Evolutionary conservation across 2,888 invertebrate genomes (phyloP), one percentile per base, ranked within the genome.

Genomic region (Amphipoea oculea): DNA sequence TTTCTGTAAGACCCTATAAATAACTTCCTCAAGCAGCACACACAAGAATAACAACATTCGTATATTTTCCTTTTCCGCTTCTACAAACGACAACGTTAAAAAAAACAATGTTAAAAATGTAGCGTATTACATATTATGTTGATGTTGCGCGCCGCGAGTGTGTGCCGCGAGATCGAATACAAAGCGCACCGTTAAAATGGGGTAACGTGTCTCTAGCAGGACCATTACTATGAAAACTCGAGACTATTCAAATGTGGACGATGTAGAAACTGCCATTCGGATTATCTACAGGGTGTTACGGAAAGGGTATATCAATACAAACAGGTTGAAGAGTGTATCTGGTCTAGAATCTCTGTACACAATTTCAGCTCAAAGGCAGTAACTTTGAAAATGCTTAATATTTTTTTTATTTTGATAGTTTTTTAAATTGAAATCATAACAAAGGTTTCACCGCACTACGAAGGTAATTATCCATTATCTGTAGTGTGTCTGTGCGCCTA

Each of bases 181-280:
- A 78, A 79, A 85, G 78, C 72, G 54, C 66, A 23, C 57, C 42
- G 76, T 42, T 84, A 78, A 84, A 78, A 86, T 78, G 70, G 78
- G 78, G 40, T 63, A 80, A 45, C 73, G 67, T 78, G 79, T 40
- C 72, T 79, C 67, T 42, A n/a, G 20, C 36, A 42, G 7, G 4
- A 63, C 65, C 83, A 23, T 65, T 70, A 78, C 78, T 63, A 81
- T 2, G 36, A 20, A 40, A 57, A 66, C 63, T 79, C 67, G 60
- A n/a, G 29, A 23, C 20, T 29, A n/a, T 72, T 60, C 29, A n/a
- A 36, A 76, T 60, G n/a, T 42, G 12, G 4, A 45, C 40, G 40
- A 69, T 70, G 51, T 57, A 14, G 4, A 29, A 29, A 42, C 42
- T 42, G 4, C 20, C 11, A 29, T 57, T 42, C 4, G 20, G 71